Base-by-base conservation (phyloP, 2,113 vertebrate genomes). In the Tangachromis dhanisi region DNA sequence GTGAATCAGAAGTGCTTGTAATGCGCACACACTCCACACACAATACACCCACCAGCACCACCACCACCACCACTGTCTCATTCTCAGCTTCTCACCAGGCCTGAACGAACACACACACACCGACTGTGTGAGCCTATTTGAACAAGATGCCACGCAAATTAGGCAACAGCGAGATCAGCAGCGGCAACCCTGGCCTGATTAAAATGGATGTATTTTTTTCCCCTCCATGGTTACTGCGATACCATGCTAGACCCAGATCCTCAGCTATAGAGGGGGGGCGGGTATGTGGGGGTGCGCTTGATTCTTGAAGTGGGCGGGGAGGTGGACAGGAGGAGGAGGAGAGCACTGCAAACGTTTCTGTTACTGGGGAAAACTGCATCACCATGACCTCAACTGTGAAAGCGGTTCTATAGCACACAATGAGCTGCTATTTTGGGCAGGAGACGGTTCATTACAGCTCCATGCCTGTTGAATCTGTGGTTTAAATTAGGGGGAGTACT, bases 341-440 rank as follows among this genome's bases (percentile, higher is more conserved):
- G 83, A 45, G 63, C n/a, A 10, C 78, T 85, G 91, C 87, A 90
- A 90, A 88, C 63, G 47, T 90, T 90, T 88, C 85, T 94, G 93
- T 95, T 94, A 94, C 90, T 93, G 92, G 92, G 91, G 87, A 89
- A 91, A 93, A 95, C 84, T 93, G 83, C 83, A 86, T 90, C 81
- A 92, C 84, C 90, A 31, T 93, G 95, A 94, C 93, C 93, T 90
- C 92, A 86, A 89, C 80, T 89, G 82, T 91, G 91, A 92, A 89
- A 45, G 90, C 68, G 1, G 87, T 85, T 91, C 38, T 89, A 73
- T 35, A 84, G 83, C 54, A 11, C 83, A 83, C 86, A 83, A 63
- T 91, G 89, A 82, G 86, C 31, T 63, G 47, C 86, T 88, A 80
- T 88, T 91, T 93, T 47, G 59, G 54, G 68, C 57, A 11, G 9